These are phyloP conservation scores for Pyrochroa serraticornis DNA, from an alignment of 2,888 invertebrate species.

Conservation along the genomic window DNA sequence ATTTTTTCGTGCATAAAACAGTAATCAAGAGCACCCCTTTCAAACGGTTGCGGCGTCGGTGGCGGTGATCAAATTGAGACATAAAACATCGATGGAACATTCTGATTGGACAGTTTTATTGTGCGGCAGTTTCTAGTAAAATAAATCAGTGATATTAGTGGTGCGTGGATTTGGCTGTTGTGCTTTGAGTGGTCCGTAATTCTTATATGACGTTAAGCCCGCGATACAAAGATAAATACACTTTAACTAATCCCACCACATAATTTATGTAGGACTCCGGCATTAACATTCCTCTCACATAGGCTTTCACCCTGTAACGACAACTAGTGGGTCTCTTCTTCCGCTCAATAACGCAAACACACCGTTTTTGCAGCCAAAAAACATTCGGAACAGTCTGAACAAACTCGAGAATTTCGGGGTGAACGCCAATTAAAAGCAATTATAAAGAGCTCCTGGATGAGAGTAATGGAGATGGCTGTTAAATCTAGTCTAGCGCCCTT, in stretches of 20 bases:
- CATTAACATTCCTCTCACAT: slow-evolving; percentile 26
- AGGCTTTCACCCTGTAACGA: slow-evolving; percentile 11
- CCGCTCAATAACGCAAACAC: slow-evolving; percentile 20
- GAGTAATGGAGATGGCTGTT: no score
- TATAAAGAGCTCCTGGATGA: no score
- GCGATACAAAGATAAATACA: slow-evolving; percentile 34
- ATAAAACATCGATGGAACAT: slow-evolving; percentile 21
- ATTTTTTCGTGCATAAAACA: slow-evolving; percentile 9
- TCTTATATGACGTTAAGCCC: slow-evolving; percentile 35
- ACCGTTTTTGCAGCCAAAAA: background rate
- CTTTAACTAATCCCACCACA: slow-evolving; percentile 32
- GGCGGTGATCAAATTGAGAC: slow-evolving; percentile 18
- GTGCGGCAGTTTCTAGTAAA: slow-evolving; percentile 28
- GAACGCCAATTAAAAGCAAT: no score
- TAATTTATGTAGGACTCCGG: slow-evolving; percentile 31
- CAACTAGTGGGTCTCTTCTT: slow-evolving; percentile 17
- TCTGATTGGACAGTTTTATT: slow-evolving; percentile 33
- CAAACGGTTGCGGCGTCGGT: background rate
- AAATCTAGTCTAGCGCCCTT: no score
- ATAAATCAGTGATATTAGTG: slow-evolving; percentile 34
- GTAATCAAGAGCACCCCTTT: slow-evolving; percentile 8
- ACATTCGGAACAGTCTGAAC: background rate
- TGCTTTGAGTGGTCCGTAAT: slow-evolving; percentile 32
- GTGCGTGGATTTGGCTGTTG: slow-evolving; percentile 32
- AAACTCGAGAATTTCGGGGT: no score